Evolutionary conservation across 1,140 invertebrate genomes (phyloP), one percentile per base, ranked within the genome.

Genomic region (Prorops nasuta): DNA sequence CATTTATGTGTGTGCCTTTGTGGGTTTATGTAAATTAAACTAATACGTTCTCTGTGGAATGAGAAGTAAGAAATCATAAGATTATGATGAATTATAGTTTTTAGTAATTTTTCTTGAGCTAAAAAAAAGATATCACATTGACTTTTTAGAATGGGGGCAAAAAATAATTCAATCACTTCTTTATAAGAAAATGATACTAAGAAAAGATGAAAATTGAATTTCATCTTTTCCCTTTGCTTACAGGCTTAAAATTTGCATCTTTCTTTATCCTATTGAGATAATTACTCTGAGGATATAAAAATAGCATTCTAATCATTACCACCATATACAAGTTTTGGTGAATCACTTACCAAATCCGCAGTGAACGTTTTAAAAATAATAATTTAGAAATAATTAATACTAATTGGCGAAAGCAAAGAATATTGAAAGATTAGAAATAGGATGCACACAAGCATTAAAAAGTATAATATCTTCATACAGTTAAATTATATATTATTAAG

Each of bases 21-120:
- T n/a, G n/a, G 10, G 4, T 51, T 36, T 42, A 40, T 3, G 24
- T 54, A 18, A 45, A 37, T 36, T 51, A 9, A 24, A 38, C 44
- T 51, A 50, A 54, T 45, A 54, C 49, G 49, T 54, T 54, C 49
- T 50, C 49, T 51, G 52, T 51, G 48, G 48, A 54, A 36, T 32
- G 24, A n/a, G 20, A 31, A 3, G 21, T 34, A 21, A 37, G 10
- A 28, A n/a, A n/a, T n/a, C n/a, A n/a, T n/a, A n/a, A n/a, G n/a
- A n/a, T n/a, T n/a, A n/a, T n/a, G n/a, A n/a, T n/a, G n/a, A n/a
- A n/a, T n/a, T n/a, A n/a, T n/a, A n/a, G n/a, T n/a, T n/a, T n/a
- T n/a, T n/a, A n/a, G n/a, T n/a, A n/a, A n/a, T n/a, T n/a, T n/a
- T n/a, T n/a, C n/a, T n/a, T n/a, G n/a, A n/a, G n/a, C n/a, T n/a